Percentiles rank a stretch among this genome's conserved stretches.
These are phyloP conservation scores for Meiosimyza decipiens DNA, from an alignment of 2,888 invertebrate genomes.

Conservation along the genomic window DNA sequence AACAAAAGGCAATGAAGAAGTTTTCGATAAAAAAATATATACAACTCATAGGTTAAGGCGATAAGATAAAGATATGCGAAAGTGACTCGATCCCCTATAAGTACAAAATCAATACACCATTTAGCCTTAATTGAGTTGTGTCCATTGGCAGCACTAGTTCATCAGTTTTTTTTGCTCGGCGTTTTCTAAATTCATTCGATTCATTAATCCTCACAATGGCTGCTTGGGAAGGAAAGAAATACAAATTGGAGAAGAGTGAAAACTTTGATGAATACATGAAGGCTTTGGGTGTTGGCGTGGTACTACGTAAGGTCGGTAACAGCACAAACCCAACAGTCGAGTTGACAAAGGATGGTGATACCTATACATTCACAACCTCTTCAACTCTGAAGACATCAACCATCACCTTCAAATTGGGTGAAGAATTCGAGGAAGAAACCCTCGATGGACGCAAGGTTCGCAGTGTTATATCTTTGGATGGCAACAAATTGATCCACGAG, in stretches of 20 bases:
- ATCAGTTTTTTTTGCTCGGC: too few relatives aligned
- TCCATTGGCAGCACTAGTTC: too few relatives aligned
- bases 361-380: constrained; percentile 79
- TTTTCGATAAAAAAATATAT: too few relatives aligned
- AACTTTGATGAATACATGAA: constrained; percentile 94
- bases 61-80: too few relatives aligned
- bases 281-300: constrained; percentile 85
- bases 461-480: constrained; percentile 74
- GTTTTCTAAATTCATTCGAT: too few relatives aligned
- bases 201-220: constrained; percentile 50
- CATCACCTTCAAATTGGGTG: constrained; percentile 84
- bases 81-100: too few relatives aligned
- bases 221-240: constrained; percentile 76
- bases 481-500: constrained; percentile 81
- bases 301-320: constrained; percentile 87
- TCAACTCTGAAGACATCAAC: constrained; percentile 90
- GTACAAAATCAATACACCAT: too few relatives aligned
- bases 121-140: too few relatives aligned
- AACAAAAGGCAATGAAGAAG: too few relatives aligned
- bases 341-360: constrained; percentile 79
- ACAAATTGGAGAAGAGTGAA: constrained; percentile 80
- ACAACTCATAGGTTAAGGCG: too few relatives aligned
- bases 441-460: constrained; percentile 87
- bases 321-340: constrained; percentile 84
- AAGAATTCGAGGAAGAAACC: constrained; percentile 90